Evolutionary conservation across 2,797 vertebrate species (phyloP).

Genomic region (Emys orbicularis): DNA sequence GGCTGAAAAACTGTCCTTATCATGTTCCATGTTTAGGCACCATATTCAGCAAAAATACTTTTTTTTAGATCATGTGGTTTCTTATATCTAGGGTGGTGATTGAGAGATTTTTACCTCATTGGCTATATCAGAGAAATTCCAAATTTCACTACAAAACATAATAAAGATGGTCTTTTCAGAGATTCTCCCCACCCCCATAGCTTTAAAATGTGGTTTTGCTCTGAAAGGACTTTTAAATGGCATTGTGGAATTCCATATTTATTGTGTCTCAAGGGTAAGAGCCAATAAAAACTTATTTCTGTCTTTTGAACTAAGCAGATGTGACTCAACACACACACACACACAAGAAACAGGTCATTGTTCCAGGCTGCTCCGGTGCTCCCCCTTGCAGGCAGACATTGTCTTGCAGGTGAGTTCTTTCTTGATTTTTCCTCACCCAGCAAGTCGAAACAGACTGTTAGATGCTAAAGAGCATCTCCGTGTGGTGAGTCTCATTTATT

Average conservation of each 20-base stretch:
- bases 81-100: conserved; percentile 8
- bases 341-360: background rate
- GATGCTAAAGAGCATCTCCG: background rate
- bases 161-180: background rate
- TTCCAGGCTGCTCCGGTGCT: background rate
- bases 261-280: conserved; percentile 4
- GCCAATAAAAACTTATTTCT: conserved; percentile 17
- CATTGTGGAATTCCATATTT: rapidly evolving
- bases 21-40: background rate
- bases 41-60: conserved; percentile 55
- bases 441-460: background rate
- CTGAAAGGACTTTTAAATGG: conserved; percentile 15
- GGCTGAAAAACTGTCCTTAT: background rate
- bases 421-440: background rate
- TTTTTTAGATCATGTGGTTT: background rate
- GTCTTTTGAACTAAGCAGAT: conserved; percentile 28
- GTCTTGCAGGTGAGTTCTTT: background rate
- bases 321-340: conserved; percentile 28
- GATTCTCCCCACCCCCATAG: background rate
- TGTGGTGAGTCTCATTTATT: too few relatives aligned
- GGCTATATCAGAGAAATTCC: conserved; percentile 17
- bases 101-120: conserved; percentile 39
- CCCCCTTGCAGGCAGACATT: background rate
- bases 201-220: background rate
- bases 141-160: background rate